These are phyloP conservation scores for Pseudoatta argentina DNA, from an alignment of 1,140 invertebrate genomes.

Conservation along the genomic window DNA sequence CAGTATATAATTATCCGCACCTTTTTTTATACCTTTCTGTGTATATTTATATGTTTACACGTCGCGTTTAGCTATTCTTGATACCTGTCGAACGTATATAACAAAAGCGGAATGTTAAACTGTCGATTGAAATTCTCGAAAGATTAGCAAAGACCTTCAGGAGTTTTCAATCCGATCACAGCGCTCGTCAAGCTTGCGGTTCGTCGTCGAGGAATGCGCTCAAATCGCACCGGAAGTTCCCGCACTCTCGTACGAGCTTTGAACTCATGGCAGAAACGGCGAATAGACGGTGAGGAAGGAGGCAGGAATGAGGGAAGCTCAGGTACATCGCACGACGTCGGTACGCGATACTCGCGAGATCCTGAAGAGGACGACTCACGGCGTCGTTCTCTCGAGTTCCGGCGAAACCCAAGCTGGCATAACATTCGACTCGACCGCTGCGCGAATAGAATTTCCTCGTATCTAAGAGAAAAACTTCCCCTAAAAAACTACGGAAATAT, in stretches of 20 bases:
- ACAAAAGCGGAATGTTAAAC: not conserved
- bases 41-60: too few species aligned
- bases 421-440: constrained; percentile 42
- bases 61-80: not conserved
- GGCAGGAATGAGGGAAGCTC: not conserved
- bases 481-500: constrained; percentile 32
- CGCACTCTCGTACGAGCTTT: constrained; percentile 75
- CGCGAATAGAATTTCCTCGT: constrained; percentile 38
- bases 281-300: not conserved
- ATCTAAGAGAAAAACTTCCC: constrained; percentile 1
- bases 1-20: not conserved
- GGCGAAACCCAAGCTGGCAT: constrained; percentile 50
- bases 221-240: constrained; percentile 80
- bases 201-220: constrained; percentile 62
- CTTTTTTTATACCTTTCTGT: not conserved
- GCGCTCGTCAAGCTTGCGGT: not conserved
- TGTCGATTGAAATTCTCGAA: not conserved
- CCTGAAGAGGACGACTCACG: constrained; percentile 33
- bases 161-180: not conserved
- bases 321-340: constrained; percentile 29
- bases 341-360: constrained; percentile 67
- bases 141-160: not conserved
- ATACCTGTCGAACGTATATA: not conserved
- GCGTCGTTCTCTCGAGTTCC: constrained; percentile 47
- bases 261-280: constrained; percentile 68